These are phyloP conservation scores for Steinernema hermaphroditum DNA, from an alignment of 2,888 invertebrate species.

Conservation along the genomic window DNA sequence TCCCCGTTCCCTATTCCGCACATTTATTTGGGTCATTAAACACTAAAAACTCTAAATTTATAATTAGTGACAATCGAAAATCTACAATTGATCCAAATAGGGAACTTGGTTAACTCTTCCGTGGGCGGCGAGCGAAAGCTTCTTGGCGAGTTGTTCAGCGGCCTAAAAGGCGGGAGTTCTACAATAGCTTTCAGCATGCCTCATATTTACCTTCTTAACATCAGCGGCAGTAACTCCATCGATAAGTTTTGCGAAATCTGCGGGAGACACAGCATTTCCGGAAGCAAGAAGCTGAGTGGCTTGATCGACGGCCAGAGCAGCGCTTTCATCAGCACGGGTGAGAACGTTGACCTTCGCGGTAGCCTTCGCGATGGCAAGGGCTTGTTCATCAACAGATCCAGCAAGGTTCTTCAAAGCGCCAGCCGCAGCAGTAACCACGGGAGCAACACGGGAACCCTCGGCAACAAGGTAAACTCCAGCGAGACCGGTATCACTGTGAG, in stretches of 20 bases:
- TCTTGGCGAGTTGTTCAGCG: slow-evolving; percentile 50
- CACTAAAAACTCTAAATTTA: slow-evolving; percentile 29
- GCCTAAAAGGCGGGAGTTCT: slow-evolving; percentile 41
- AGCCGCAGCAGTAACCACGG: slow-evolving; percentile 46
- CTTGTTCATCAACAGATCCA: slow-evolving; percentile 43
- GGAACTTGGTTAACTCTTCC: slow-evolving; percentile 57
- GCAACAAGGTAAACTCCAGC: slow-evolving; percentile 59
- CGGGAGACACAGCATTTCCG: slow-evolving; percentile 47
- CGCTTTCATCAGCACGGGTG: slow-evolving; percentile 34
- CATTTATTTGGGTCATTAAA: slow-evolving; percentile 22
- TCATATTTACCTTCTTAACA: slow-evolving; percentile 52
- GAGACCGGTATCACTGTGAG: slow-evolving; percentile 57
- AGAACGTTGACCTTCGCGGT: slow-evolving; percentile 39
- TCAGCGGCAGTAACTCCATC: slow-evolving; percentile 52
- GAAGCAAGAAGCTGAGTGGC: slow-evolving; percentile 57
- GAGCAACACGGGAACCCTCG: slow-evolving; percentile 44
- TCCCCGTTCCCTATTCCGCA: too few relatives aligned
- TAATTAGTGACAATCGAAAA: slow-evolving; percentile 8
- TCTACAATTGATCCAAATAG: slow-evolving; percentile 58
- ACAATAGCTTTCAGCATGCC: not conserved
- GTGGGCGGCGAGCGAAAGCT: slow-evolving; percentile 55
- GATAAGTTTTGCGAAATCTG: slow-evolving; percentile 52
- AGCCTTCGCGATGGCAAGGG: slow-evolving; percentile 42
- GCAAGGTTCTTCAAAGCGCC: slow-evolving; percentile 52
- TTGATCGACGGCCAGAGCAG: slow-evolving; percentile 45